Base-by-base conservation (phyloP, 1,140 invertebrate species). In the Drosophila ficusphila region DNA sequence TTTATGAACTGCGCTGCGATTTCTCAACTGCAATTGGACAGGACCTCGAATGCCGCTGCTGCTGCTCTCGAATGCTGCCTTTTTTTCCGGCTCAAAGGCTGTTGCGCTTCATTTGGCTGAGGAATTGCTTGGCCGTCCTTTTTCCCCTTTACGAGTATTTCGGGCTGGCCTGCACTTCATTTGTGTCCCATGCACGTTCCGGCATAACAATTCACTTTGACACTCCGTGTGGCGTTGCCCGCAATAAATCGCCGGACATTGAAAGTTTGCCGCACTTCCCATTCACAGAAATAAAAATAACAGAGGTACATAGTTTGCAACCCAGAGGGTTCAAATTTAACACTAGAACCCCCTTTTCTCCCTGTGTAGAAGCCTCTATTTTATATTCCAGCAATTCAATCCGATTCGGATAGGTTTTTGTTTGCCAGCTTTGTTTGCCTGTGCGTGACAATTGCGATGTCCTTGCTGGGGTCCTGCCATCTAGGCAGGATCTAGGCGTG, bases 1-100 rank as follows among this genome's bases (percentile, higher is more conserved):
- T 86, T 85, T 85, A 85, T 81, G 81, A 85, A 88, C 72, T 85
- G 58, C 69, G 34, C 76, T 62, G 52, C 77, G 82, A 88, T 86
- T 86, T 77, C 57, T 86, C 69, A 82, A 71, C 82, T 86, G 82
- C 82, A 86, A 82, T 82, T 88, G 62, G 73, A 88, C 69, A n/a
- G n/a, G n/a, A n/a, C n/a, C n/a, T n/a, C n/a, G n/a, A n/a, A n/a
- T n/a, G n/a, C n/a, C n/a, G n/a, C 57, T 67, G 53, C 33, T 53
- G 52, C 18, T 77, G 72, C 38, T 21, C 2, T 19, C 46, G 27
- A 25, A 25, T 34, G 9, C 47, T 54, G 6, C 11, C 36, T 33
- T 18, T 29, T 21, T 23, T 33, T 11, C 33, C 38, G 3, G 29
- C 11, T 19, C 38, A 38, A 18, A 12, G 33, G 27, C 46, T 58